Evolutionary conservation across 2,888 invertebrate species (phyloP).

Genomic region (Agrotis clavis): DNA sequence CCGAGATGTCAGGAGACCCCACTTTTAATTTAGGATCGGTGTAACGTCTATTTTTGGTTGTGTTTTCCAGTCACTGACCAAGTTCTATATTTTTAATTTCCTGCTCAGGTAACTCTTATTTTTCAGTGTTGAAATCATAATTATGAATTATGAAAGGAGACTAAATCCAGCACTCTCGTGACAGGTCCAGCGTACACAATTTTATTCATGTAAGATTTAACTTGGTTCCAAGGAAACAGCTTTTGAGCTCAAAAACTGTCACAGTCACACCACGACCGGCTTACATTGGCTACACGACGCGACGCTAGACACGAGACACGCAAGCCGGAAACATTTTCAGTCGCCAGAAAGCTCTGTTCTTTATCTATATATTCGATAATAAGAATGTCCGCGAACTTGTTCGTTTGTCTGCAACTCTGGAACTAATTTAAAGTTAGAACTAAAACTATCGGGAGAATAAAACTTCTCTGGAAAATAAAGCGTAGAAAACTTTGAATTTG

Average conservation of each 20-base stretch:
- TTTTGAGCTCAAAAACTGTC: slow-evolving; percentile 35
- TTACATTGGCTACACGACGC: slow-evolving; percentile 27
- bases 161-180: neutral
- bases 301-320: neutral
- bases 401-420: slow-evolving; percentile 27
- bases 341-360: slow-evolving; percentile 1
- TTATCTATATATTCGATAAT: slow-evolving; percentile 29
- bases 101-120: neutral
- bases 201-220: slow-evolving; percentile 23
- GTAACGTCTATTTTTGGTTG: neutral
- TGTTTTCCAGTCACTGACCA: neutral
- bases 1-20: neutral
- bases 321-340: slow-evolving; percentile 25
- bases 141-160: neutral
- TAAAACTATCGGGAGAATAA: slow-evolving; percentile 36
- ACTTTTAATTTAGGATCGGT: slow-evolving; percentile 24
- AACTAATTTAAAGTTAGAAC: slow-evolving; percentile 49
- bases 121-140: neutral
- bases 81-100: slow-evolving; percentile 1
- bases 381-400: slow-evolving; percentile 36
- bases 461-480: slow-evolving; percentile 21
- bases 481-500: slow-evolving; percentile 24
- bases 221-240: neutral
- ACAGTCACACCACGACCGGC: slow-evolving; percentile 27
- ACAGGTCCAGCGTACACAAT: slow-evolving; percentile 4